Evolutionary conservation across 2,888 invertebrate species (phyloP), one percentile per base, ranked within the genome.

Genomic region (Mechanitis messenoides): DNA sequence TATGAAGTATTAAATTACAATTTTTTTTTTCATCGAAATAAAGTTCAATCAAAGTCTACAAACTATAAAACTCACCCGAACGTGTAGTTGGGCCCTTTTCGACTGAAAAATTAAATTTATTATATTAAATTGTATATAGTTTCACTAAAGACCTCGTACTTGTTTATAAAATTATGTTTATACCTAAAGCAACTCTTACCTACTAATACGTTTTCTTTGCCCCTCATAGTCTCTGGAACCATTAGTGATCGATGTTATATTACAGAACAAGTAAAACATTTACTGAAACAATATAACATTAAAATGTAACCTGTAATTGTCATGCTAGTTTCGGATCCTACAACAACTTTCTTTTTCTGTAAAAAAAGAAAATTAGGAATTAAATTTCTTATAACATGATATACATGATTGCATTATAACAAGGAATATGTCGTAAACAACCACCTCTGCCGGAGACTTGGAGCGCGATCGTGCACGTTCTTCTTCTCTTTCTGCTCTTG

Each of bases 31-130:
- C 20, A 20, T 20, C 1, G 6, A 35, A 35, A 5, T 35, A 20
- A 3, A 3, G 35, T 54, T 12, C n/a, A 2, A 2, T n/a, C 3
- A 38, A 56, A 56, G 12, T 45, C 28, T n/a, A 31, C 9, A 35
- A 35, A 35, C 3, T 42, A 42, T 42, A 47, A 33, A 45, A 70
- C 75, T 72, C 50, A 81, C 79, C 77, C 58, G 68, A 9, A 3
- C 74, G 71, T 7, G 73, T 71, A 0, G 74, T 64, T 0, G 77
- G 74, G 3, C 76, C 76, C 64, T 78, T 81, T 64, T 79, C 79
- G 61, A 81, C 83, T 83, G 78, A 64, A 81, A 50, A 50, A 83
- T 31, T 60, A 62, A 64, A 42, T 54, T 56, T 55, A 5, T 53
- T 12, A 28, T 38, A 42, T 9, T 42, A 42, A 42, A 42, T 7